Evolutionary conservation across 1,140 invertebrate species (phyloP).

Genomic region (Drosophila trapezifrons): DNA sequence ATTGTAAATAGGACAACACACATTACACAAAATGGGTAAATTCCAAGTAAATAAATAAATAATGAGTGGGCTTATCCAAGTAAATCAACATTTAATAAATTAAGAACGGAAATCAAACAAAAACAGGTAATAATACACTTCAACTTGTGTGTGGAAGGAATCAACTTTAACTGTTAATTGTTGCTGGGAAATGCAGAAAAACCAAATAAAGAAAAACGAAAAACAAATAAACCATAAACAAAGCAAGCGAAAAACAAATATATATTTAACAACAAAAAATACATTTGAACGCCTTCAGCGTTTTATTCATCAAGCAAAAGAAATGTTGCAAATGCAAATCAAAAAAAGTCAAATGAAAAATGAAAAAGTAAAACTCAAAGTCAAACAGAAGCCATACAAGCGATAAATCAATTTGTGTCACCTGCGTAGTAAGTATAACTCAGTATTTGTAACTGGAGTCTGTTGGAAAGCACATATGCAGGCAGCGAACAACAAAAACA

Average conservation of each 20-base stretch:
- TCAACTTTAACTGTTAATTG: constrained; percentile 81
- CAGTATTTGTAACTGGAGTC: constrained; percentile 78
- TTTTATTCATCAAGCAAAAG: constrained; percentile 76
- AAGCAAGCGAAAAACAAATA: constrained; percentile 35
- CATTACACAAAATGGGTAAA: constrained; percentile 35
- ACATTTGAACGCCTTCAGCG: constrained; percentile 76
- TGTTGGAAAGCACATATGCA: constrained; percentile 60
- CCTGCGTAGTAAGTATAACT: constrained; percentile 73
- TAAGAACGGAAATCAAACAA: constrained; percentile 43
- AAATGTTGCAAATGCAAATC: constrained; percentile 66
- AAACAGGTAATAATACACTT: constrained; percentile 42
- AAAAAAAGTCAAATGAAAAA: constrained; percentile 32
- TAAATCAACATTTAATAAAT: constrained; percentile 52
- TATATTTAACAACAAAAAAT: constrained; percentile 50
- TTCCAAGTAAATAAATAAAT: constrained; percentile 44
- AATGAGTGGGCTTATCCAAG: constrained; percentile 45
- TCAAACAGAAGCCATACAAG: constrained; percentile 55
- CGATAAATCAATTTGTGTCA: constrained; percentile 77
- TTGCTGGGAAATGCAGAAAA: constrained; percentile 66
- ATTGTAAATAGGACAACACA: constrained; percentile 40
- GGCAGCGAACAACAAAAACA: constrained; percentile 54
- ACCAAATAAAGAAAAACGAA: constrained; percentile 15
- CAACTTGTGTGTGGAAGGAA: constrained; percentile 60
- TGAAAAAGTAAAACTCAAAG: constrained; percentile 21
- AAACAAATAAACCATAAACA: constrained; percentile 56